Evolutionary conservation across 2,113 vertebrate genomes (phyloP).

Genomic region (Oncorhynchus kisutch): DNA sequence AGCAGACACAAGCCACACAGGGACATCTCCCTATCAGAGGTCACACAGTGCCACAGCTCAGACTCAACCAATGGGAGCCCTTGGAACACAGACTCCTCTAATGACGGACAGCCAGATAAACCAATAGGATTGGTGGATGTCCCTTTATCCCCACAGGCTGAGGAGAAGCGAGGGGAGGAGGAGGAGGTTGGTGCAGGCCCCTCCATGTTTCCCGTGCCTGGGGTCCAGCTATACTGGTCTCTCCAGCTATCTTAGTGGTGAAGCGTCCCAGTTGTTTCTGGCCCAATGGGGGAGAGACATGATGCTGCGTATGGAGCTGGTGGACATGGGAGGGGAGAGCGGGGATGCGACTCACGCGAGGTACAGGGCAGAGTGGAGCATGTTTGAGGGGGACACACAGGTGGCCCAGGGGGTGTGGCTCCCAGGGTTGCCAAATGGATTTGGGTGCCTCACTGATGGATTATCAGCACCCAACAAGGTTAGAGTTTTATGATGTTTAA

Average conservation of each 20-base stretch:
- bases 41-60: background rate
- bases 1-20: constrained; percentile 46
- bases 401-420: constrained; percentile 67
- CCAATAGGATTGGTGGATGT: constrained; percentile 6
- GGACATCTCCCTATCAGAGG: constrained; percentile 22
- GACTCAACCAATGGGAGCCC: constrained; percentile 48
- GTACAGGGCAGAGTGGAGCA: constrained; percentile 66
- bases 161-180: constrained; percentile 34
- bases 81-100: constrained; percentile 31
- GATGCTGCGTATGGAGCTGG: constrained; percentile 63
- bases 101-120: constrained; percentile 13
- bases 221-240: constrained; percentile 15
- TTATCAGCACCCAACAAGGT: background rate
- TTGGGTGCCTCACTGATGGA: constrained; percentile 6
- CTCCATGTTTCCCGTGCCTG: constrained; percentile 34
- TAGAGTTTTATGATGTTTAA: background rate
- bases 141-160: background rate
- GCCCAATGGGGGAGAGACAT: constrained; percentile 59
- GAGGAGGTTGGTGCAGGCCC: constrained; percentile 17
- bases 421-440: constrained; percentile 28
- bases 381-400: constrained; percentile 61
- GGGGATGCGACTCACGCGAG: constrained; percentile 36
- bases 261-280: constrained; percentile 35
- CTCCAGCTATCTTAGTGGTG: constrained; percentile 23
- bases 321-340: constrained; percentile 45